These are phyloP conservation scores for Auanema sp. DNA, from an alignment of 2,888 invertebrate genomes.

Conservation along the genomic window DNA sequence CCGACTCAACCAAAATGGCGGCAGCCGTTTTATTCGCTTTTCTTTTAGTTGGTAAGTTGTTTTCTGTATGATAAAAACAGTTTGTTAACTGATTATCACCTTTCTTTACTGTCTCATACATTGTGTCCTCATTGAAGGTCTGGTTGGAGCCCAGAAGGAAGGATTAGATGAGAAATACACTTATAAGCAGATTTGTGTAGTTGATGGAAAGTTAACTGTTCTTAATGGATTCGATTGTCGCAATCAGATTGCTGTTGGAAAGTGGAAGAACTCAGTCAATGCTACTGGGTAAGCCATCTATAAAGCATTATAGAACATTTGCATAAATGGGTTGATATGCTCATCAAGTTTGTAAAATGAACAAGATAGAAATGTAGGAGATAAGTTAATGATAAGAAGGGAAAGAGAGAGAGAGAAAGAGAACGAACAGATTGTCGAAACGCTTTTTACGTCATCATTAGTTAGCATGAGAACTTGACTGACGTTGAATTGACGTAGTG, in stretches of 20 bases:
- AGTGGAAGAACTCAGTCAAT: conserved; percentile 60
- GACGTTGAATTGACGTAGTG: too few species aligned
- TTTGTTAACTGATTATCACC: too few species aligned
- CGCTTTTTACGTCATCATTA: too few species aligned
- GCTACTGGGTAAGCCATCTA: conserved; percentile 44
- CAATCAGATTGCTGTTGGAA: conserved; percentile 54
- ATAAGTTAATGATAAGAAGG: not conserved
- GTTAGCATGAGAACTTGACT: too few species aligned
- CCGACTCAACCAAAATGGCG: too few species aligned
- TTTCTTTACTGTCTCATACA: too few species aligned
- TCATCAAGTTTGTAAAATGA: conserved; percentile 4
- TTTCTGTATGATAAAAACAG: too few species aligned
- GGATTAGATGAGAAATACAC: conserved; percentile 54
- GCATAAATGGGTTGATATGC: not conserved
- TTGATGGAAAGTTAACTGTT: conserved; percentile 47
- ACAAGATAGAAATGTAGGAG: not conserved
- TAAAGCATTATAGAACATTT: not conserved
- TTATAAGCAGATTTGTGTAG: conserved; percentile 56
- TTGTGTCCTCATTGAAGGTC: not conserved
- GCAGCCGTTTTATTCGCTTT: too few species aligned
- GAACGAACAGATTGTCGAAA: too few species aligned
- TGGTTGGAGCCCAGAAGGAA: conserved; percentile 19
- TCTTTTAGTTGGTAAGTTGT: too few species aligned
- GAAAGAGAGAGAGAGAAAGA: not conserved
- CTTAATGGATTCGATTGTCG: conserved; percentile 50